These are phyloP conservation scores for Mastacembelus armatus DNA, from an alignment of 2,797 vertebrate genomes.

Conservation along the genomic window DNA sequence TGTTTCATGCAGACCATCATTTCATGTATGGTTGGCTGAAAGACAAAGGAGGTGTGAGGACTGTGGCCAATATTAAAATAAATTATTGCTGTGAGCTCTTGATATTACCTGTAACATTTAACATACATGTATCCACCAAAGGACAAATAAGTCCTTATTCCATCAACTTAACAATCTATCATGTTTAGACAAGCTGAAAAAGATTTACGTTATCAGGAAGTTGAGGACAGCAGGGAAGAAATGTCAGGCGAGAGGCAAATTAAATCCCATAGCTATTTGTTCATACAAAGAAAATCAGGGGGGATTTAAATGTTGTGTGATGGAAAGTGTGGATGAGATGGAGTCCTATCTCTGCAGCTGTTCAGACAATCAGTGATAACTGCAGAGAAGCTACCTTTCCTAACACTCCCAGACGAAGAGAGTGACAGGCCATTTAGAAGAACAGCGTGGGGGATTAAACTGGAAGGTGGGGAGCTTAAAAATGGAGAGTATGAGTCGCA, in stretches of 20 bases:
- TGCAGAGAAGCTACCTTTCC: conserved; percentile 40
- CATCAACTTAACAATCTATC: conserved; percentile 47
- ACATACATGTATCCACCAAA: conserved; percentile 39
- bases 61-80: conserved; percentile 18
- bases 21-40: background rate
- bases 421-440: conserved; percentile 43
- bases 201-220: conserved; percentile 39
- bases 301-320: conserved; percentile 63
- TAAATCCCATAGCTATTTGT: conserved; percentile 61
- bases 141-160: conserved; percentile 49
- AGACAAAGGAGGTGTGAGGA: background rate
- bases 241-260: conserved; percentile 62
- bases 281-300: conserved; percentile 51
- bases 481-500: conserved; percentile 7
- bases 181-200: conserved; percentile 20
- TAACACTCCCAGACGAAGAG: conserved; percentile 26
- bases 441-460: conserved; percentile 37
- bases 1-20: conserved; percentile 4
- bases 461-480: conserved; percentile 27
- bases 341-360: conserved; percentile 37
- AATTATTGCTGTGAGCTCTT: background rate
- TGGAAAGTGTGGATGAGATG: conserved; percentile 36
- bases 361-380: conserved; percentile 55
- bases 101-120: conserved; percentile 22
- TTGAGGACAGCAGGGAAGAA: conserved; percentile 58